Conservation (phyloP, 1,140 invertebrate species). For the Cydia amplana region DNA sequence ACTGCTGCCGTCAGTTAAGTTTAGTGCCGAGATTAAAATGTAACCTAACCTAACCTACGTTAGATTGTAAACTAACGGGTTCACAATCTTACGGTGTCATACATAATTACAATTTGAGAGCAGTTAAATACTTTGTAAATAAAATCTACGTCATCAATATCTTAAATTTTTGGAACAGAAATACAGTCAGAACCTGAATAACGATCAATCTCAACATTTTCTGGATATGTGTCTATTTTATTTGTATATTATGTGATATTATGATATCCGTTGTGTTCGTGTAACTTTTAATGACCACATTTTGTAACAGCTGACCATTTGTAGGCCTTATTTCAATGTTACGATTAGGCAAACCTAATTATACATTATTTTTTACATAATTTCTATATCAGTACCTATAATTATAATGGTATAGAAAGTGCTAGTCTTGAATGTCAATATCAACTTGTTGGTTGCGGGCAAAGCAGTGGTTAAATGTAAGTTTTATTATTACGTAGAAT, state of each 20-base stretch:
- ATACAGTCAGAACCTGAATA: no score
- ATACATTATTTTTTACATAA: background rate
- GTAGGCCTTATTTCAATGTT: slow-evolving; percentile 12
- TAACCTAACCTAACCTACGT: no score
- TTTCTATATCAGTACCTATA: background rate
- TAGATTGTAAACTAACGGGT: no score
- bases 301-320: slow-evolving; percentile 1
- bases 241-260: slow-evolving; percentile 1
- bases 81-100: no score
- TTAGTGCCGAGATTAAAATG: no score
- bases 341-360: slow-evolving; percentile 1
- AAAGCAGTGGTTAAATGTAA: background rate
- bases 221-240: background rate
- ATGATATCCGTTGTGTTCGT: background rate
- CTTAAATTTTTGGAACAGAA: no score
- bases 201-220: no score
- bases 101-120: no score
- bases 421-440: background rate
- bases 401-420: background rate
- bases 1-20: no score
- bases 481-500: background rate
- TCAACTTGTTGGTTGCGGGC: background rate
- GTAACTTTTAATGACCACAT: background rate
- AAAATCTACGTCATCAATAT: no score
- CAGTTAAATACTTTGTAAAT: no score